phyloP scores from a whole-genome alignment of 2,797 vertebrate species.

The Gallinago nigripennis region DNA sequence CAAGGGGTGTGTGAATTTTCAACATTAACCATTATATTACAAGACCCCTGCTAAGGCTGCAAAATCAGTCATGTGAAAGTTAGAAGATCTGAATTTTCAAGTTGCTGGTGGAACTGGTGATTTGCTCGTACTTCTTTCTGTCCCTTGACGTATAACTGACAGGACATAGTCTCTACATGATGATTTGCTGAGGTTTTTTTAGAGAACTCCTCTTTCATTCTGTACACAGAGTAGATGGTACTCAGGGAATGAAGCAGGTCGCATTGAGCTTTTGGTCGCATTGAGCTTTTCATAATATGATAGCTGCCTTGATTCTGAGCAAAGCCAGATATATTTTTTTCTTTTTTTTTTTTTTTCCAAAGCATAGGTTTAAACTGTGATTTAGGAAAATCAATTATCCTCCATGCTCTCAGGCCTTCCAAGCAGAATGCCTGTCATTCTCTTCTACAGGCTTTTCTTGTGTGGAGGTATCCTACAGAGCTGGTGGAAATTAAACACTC shows the following conservation, averaged over 20 bases:
- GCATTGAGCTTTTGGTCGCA: not conserved
- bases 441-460: not conserved
- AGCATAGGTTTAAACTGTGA: not conserved
- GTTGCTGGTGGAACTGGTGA: not conserved
- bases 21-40: not conserved
- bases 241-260: not conserved
- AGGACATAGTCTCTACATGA: not conserved
- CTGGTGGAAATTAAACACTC: not conserved
- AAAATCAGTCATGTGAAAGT: not conserved
- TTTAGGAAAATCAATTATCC: not conserved
- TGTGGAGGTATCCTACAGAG: not conserved
- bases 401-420: not conserved
- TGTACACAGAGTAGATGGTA: not conserved
- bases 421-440: not conserved
- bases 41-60: not conserved
- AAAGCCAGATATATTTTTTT: not conserved
- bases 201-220: not conserved
- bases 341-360: not conserved
- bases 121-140: not conserved
- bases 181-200: not conserved
- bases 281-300: not conserved
- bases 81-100: not conserved
- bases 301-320: not conserved
- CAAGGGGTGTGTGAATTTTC: not conserved
- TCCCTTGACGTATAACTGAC: not conserved